These are phyloP conservation scores for Campoplex nolae DNA, from an alignment of 2,888 invertebrate genomes.

Conservation along the genomic window DNA sequence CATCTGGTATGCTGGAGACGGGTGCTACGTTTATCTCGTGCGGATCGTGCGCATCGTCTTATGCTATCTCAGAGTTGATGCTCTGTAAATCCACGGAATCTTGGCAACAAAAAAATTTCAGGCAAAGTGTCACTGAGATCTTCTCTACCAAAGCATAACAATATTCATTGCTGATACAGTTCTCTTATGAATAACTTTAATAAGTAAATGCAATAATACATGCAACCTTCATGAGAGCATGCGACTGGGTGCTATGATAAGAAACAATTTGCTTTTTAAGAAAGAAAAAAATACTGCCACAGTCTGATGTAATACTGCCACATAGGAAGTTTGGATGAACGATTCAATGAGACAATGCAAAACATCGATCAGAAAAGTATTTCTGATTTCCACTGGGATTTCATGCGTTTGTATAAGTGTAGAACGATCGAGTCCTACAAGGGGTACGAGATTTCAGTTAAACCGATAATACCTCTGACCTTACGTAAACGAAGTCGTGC, in stretches of 20 bases:
- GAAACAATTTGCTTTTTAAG: not conserved
- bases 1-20: conserved; percentile 64
- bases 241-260: not conserved
- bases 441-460: not conserved
- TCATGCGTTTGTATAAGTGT: no score
- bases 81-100: not conserved
- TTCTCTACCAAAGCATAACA: not conserved
- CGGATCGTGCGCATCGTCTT: conserved; percentile 5
- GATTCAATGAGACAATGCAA: not conserved
- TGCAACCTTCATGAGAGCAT: not conserved
- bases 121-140: not conserved
- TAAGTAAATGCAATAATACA: not conserved
- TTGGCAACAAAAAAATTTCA: not conserved
- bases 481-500: conserved; percentile 25
- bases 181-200: not conserved
- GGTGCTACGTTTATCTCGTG: conserved; percentile 48
- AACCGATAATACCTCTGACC: conserved; percentile 22
- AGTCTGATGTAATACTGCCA: no score
- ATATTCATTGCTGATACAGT: not conserved
- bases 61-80: not conserved
- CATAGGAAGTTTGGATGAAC: not conserved
- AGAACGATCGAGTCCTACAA: not conserved
- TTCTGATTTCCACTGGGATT: not conserved
- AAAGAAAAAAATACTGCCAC: not conserved
- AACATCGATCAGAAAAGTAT: not conserved